Evolutionary conservation across 2,113 vertebrate species (phyloP).

Genomic region (Cnemophilus loriae): DNA sequence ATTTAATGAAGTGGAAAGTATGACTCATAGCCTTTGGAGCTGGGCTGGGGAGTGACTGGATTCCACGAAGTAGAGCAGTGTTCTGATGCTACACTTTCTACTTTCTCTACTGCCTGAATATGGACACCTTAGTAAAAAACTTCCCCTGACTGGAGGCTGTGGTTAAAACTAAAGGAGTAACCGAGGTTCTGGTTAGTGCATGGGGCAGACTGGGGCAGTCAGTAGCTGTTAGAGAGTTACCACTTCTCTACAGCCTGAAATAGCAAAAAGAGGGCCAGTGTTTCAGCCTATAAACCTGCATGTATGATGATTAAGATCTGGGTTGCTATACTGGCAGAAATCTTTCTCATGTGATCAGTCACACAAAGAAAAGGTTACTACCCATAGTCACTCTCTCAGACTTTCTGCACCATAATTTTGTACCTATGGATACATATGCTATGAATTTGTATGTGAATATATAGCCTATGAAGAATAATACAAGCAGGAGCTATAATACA

Average conservation of each 20-base stretch:
- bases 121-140: not conserved
- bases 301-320: not conserved
- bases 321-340: not conserved
- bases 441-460: not conserved
- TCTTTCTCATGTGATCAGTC: not conserved
- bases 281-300: not conserved
- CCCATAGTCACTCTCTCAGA: not conserved
- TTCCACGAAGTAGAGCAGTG: not conserved
- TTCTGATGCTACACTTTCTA: not conserved
- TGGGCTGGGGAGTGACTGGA: not conserved
- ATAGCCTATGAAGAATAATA: not conserved
- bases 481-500: not conserved
- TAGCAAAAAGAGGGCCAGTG: not conserved
- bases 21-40: constrained; percentile 1
- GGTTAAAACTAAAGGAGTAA: not conserved
- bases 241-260: not conserved
- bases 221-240: not conserved
- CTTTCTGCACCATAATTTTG: not conserved
- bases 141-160: not conserved
- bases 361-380: not conserved
- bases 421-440: not conserved
- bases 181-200: not conserved
- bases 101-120: not conserved
- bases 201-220: not conserved
- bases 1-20: not conserved